Percentiles rank a stretch among this genome's conserved stretches.
These are phyloP conservation scores for Acanthaster planci DNA, from an alignment of 35 echinoderm and acorn worm species.

Conservation along the genomic window DNA sequence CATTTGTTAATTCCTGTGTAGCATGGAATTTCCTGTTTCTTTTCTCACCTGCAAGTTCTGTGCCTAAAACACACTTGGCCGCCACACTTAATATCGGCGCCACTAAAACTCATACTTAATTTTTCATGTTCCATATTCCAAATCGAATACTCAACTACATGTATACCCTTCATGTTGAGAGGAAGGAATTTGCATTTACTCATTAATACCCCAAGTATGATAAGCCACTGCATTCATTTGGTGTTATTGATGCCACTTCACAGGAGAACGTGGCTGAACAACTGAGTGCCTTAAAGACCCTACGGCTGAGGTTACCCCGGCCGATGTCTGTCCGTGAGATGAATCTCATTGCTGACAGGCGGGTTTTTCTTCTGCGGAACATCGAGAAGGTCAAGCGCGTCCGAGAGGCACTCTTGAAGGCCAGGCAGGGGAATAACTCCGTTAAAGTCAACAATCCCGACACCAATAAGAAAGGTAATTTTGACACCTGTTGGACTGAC, in stretches of 20 bases:
- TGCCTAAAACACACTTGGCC: too few relatives aligned
- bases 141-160: too few relatives aligned
- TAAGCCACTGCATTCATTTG: not conserved
- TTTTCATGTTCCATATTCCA: too few relatives aligned
- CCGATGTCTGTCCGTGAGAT: constrained; percentile 94
- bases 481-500: too few relatives aligned
- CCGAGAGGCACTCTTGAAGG: constrained; percentile 51
- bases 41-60: too few relatives aligned
- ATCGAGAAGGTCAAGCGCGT: constrained; percentile 94
- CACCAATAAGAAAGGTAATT: constrained; percentile 63
- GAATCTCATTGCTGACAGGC: constrained; percentile 79
- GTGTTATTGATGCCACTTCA: not conserved
- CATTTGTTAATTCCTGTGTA: too few relatives aligned
- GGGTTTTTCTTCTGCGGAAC: constrained; percentile 84
- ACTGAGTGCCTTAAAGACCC: constrained; percentile 10
- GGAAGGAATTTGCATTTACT: too few relatives aligned
- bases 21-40: too few relatives aligned
- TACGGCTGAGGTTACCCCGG: constrained; percentile 62
- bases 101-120: too few relatives aligned
- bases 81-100: too few relatives aligned
- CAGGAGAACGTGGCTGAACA: constrained; percentile 2
- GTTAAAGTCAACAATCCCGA: constrained; percentile 1
- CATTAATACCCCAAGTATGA: too few relatives aligned
- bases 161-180: too few relatives aligned
- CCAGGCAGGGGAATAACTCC: constrained; percentile 44